phyloP scores from a whole-genome alignment of 2,888 invertebrate species.

The Xestobium rufovillosum region DNA sequence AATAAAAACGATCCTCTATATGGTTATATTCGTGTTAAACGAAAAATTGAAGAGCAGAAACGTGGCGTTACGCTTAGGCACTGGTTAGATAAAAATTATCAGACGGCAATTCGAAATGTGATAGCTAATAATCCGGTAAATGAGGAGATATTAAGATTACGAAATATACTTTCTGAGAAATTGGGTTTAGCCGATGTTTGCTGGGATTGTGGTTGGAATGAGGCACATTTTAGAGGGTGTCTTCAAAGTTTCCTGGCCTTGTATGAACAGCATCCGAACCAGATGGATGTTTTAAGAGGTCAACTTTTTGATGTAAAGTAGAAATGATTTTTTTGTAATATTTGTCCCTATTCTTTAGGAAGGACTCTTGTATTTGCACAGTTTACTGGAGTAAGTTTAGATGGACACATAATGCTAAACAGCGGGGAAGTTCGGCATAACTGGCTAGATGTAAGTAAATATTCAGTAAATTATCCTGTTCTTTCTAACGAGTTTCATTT shows the following conservation, averaged over 20 bases:
- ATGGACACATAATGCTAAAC: conserved; percentile 83
- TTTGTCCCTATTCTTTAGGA: conserved; percentile 45
- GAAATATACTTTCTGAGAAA: conserved; percentile 50
- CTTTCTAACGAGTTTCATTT: conserved; percentile 8
- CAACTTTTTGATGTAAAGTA: no score
- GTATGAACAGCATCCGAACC: conserved; percentile 63
- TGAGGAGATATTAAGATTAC: conserved; percentile 65
- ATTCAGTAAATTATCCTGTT: conserved; percentile 8
- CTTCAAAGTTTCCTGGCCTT: conserved; percentile 74
- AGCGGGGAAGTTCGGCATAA: conserved; percentile 89
- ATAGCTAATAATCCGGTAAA: conserved; percentile 55
- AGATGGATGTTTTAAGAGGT: conserved; percentile 62
- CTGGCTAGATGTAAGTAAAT: conserved; percentile 76
- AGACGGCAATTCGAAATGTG: conserved; percentile 58
- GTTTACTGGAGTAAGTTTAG: conserved; percentile 84
- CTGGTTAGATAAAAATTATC: conserved; percentile 68
- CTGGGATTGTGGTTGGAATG: conserved; percentile 85
- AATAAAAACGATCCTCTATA: conserved; percentile 48
- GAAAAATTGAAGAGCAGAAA: conserved; percentile 42
- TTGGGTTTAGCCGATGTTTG: conserved; percentile 54
- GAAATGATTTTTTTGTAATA: no score
- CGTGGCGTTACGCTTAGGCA: conserved; percentile 43
- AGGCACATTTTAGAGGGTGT: conserved; percentile 85
- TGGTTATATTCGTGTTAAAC: conserved; percentile 45
- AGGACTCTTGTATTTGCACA: conserved; percentile 78